A percentile compares a stretch with the other conserved stretches of the same genome.
Conservation (phyloP, 2,888 invertebrate genomes). For the Allophyes oxyacanthae region DNA sequence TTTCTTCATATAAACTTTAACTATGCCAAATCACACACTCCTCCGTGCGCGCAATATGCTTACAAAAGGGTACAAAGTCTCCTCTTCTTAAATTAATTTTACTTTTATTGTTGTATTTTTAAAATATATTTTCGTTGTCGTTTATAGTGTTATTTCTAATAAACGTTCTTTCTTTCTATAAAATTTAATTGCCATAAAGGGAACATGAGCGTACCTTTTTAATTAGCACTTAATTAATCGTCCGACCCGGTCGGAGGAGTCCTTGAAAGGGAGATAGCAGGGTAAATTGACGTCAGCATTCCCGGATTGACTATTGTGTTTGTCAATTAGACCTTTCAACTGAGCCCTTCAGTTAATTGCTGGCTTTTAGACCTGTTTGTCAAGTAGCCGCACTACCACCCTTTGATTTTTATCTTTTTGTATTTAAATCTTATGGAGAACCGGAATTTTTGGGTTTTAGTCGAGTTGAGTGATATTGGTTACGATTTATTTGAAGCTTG, state of each 20-base stretch:
- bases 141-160: too few species aligned
- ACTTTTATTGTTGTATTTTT: too few species aligned
- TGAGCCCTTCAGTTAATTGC: conserved; percentile 63
- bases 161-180: too few species aligned
- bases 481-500: conserved; percentile 26
- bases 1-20: too few species aligned
- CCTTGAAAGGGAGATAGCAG: conserved; percentile 38
- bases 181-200: conserved; percentile 52
- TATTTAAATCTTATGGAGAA: conserved; percentile 33
- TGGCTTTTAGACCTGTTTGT: conserved; percentile 60
- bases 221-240: conserved; percentile 75
- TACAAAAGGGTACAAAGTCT: too few species aligned
- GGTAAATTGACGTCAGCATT: conserved; percentile 48
- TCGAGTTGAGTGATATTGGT: conserved; percentile 13
- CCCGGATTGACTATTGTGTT: conserved; percentile 59
- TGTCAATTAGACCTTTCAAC: conserved; percentile 70
- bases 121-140: too few species aligned
- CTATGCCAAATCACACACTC: too few species aligned
- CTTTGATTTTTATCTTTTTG: conserved; percentile 45
- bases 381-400: conserved; percentile 60
- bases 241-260: conserved; percentile 20
- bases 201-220: conserved; percentile 59
- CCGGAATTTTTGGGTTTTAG: conserved; percentile 45
- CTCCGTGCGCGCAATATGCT: too few species aligned
- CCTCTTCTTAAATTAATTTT: too few species aligned